phyloP scores from a whole-genome alignment of 2,888 invertebrate genomes.

The Hypolimnas misippus region DNA sequence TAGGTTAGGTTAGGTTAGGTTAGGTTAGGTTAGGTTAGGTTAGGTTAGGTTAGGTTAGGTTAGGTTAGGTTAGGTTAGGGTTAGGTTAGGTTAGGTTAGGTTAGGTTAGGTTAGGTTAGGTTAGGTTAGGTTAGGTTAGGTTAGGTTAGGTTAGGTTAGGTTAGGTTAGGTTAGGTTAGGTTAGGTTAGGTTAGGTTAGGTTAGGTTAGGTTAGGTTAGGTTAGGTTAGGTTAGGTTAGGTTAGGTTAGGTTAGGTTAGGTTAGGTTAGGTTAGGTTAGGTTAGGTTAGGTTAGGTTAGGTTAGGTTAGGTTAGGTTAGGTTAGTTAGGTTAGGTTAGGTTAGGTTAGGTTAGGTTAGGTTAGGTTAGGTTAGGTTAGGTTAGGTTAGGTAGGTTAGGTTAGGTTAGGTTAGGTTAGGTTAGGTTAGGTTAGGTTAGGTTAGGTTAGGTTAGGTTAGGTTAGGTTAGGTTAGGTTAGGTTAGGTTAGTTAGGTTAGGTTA shows the following conservation, averaged over 20 bases:
- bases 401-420: slow-evolving; percentile 7
- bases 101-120: slow-evolving; percentile 7
- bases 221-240: slow-evolving; percentile 6
- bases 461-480: slow-evolving; percentile 6
- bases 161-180: slow-evolving; percentile 9
- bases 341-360: slow-evolving; percentile 7
- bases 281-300: slow-evolving; percentile 21
- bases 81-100: slow-evolving; percentile 7
- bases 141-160: slow-evolving; percentile 21
- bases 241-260: slow-evolving; percentile 7
- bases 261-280: slow-evolving; percentile 21
- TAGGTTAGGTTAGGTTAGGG: slow-evolving; percentile 7
- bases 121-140: slow-evolving; percentile 20
- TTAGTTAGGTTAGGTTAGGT: slow-evolving; percentile 1
- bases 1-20: slow-evolving; percentile 6
- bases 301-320: slow-evolving; percentile 7
- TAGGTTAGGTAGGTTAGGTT: too few relatives aligned
- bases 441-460: slow-evolving; percentile 7
- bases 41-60: slow-evolving; percentile 6
- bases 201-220: slow-evolving; percentile 7
- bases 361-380: slow-evolving; percentile 7
- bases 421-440: slow-evolving; percentile 7
- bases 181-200: slow-evolving; percentile 3
- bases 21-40: slow-evolving; percentile 3
- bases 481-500: slow-evolving; percentile 10